Conservation (phyloP, 2,888 invertebrate genomes). For the Eledone cirrhosa region DNA sequence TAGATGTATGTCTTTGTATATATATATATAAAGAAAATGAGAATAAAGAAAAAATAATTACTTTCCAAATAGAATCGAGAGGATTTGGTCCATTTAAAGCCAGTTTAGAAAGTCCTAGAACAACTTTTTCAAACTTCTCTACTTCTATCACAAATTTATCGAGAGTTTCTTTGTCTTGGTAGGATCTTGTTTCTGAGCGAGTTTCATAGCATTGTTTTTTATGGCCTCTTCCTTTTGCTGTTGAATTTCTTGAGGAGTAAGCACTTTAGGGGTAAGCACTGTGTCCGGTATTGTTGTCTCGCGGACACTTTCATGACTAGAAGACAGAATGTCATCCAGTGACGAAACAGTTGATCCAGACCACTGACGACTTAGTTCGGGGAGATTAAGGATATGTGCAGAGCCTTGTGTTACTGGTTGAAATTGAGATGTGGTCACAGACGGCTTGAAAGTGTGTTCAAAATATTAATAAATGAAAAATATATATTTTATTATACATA, state of each 20-base stretch:
- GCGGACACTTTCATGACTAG: slow-evolving; percentile 53
- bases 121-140: slow-evolving; percentile 84
- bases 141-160: slow-evolving; percentile 85
- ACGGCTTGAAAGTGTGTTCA: neutral
- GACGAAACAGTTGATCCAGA: slow-evolving; percentile 51
- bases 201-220: slow-evolving; percentile 45
- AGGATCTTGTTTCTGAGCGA: slow-evolving; percentile 69
- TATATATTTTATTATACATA: too few species aligned
- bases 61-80: slow-evolving; percentile 89
- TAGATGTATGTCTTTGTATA: too few species aligned
- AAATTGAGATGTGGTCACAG: neutral
- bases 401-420: slow-evolving; percentile 17
- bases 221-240: slow-evolving; percentile 62
- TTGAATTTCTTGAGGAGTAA: slow-evolving; percentile 62
- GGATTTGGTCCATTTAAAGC: slow-evolving; percentile 84
- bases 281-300: slow-evolving; percentile 36
- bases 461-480: too few species aligned
- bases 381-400: slow-evolving; percentile 19
- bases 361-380: slow-evolving; percentile 32
- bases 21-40: too few species aligned
- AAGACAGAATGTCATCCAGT: slow-evolving; percentile 63
- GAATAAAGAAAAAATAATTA: slow-evolving; percentile 50
- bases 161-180: slow-evolving; percentile 77
- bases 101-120: slow-evolving; percentile 82
- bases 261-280: slow-evolving; percentile 55